A percentile compares a stretch with the other conserved stretches of the same genome.
Conservation (phyloP, 92 coral and sea anemone species). For the Siderastrea siderea region DNA sequence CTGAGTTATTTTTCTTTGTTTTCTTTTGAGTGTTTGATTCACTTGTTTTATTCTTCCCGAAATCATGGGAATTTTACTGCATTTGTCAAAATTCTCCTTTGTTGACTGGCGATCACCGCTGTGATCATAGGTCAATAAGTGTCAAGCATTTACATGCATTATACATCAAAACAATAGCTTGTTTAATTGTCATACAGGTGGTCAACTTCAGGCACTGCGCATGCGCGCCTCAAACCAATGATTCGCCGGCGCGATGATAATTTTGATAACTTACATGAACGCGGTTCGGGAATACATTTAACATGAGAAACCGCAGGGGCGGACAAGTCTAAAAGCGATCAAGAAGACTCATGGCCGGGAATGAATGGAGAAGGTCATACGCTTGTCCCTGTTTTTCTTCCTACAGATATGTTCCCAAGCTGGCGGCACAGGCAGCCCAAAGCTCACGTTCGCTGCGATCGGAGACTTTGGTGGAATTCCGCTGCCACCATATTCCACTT, state of each 20-base stretch:
- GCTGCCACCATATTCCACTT: conserved; percentile 71
- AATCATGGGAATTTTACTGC: no score
- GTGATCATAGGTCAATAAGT: not conserved
- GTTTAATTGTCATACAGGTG: conserved; percentile 25
- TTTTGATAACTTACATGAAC: conserved; percentile 27
- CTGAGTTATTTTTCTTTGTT: no score
- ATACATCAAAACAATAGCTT: not conserved
- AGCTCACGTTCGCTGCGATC: conserved; percentile 81
- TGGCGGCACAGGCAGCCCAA: conserved; percentile 7
- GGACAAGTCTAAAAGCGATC: conserved; percentile 10
- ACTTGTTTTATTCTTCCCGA: no score
- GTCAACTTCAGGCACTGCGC: not conserved
- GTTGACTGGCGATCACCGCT: not conserved
- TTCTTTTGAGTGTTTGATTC: no score
- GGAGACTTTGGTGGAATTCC: conserved; percentile 95
- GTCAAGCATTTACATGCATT: not conserved
- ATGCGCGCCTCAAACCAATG: conserved; percentile 10
- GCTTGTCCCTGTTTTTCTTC: conserved; percentile 33
- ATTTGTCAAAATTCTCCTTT: not conserved
- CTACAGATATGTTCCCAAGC: conserved; percentile 28
- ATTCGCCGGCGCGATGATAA: not conserved
- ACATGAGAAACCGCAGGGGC: conserved; percentile 31
- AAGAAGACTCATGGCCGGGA: conserved; percentile 44
- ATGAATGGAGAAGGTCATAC: conserved; percentile 49
- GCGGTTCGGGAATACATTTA: conserved; percentile 28